A percentile compares a stretch with the other conserved stretches of the same genome.
Evolutionary conservation across 2,888 invertebrate species (phyloP).

Genomic region (Blomia tropicalis): DNA sequence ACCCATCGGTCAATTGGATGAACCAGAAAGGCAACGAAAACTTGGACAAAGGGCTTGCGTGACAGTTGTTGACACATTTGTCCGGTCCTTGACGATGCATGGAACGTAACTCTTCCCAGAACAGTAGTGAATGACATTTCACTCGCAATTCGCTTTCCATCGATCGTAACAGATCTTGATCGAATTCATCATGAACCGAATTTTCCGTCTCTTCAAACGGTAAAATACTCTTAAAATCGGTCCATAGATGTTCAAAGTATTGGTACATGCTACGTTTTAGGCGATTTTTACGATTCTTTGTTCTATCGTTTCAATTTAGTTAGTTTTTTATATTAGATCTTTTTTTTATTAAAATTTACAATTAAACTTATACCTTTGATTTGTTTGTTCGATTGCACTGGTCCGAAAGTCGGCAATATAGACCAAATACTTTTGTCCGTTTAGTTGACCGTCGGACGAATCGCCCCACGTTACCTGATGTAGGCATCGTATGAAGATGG

Average conservation of each 20-base stretch:
- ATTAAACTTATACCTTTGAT: neutral
- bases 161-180: neutral
- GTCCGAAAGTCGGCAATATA: neutral
- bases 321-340: neutral
- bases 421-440: slow-evolving; percentile 9
- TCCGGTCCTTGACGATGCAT: neutral
- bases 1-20: slow-evolving; percentile 28
- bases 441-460: neutral
- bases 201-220: neutral
- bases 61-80: neutral
- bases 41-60: neutral
- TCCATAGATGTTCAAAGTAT: neutral
- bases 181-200: neutral
- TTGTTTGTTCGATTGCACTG: neutral
- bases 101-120: neutral
- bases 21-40: slow-evolving; percentile 28
- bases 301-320: no score
- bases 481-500: neutral
- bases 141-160: neutral
- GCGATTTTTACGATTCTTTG: neutral
- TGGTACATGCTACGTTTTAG: slow-evolving; percentile 5
- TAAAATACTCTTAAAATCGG: neutral
- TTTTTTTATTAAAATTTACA: neutral
- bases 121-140: neutral
- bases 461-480: slow-evolving; percentile 10